These are phyloP conservation scores for Euspilapteryx auroguttella DNA, from an alignment of 2,888 invertebrate species.

Conservation along the genomic window DNA sequence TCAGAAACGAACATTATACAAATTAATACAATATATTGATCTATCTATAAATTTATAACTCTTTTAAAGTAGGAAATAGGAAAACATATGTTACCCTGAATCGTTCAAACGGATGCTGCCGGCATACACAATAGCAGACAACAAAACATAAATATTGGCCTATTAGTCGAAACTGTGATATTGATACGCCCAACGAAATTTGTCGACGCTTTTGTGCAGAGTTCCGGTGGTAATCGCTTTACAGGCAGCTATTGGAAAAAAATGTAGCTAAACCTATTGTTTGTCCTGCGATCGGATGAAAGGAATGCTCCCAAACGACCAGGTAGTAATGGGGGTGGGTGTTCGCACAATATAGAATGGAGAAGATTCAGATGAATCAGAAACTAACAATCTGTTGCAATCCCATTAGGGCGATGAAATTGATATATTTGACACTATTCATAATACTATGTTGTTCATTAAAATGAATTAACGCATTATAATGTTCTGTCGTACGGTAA, in stretches of 20 bases:
- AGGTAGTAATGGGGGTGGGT: constrained; percentile 42
- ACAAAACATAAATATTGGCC: constrained; percentile 47
- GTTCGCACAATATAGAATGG: no score
- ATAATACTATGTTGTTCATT: constrained; percentile 7
- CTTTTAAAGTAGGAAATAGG: no score
- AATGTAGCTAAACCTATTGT: constrained; percentile 24
- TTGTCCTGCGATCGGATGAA: constrained; percentile 26
- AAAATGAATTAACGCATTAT: constrained; percentile 38
- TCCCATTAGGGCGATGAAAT: constrained; percentile 22
- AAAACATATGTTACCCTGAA: no score
- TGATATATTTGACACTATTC: constrained; percentile 15
- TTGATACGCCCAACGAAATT: constrained; percentile 39
- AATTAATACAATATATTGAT: no score
- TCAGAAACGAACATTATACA: no score
- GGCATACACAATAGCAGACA: constrained; percentile 33
- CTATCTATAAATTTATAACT: no score
- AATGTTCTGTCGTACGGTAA: no score
- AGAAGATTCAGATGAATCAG: no score
- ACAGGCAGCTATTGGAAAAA: constrained; percentile 36
- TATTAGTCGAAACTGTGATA: constrained; percentile 53
- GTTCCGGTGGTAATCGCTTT: constrained; percentile 47
- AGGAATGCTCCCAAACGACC: constrained; percentile 20
- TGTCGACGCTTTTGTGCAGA: constrained; percentile 42
- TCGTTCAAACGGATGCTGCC: constrained; percentile 37
- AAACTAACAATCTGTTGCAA: no score